Percentiles rank a stretch among this genome's conserved stretches.
Evolutionary conservation across 2,113 vertebrate species (phyloP).

Genomic region (Poeciliopsis retropinna): DNA sequence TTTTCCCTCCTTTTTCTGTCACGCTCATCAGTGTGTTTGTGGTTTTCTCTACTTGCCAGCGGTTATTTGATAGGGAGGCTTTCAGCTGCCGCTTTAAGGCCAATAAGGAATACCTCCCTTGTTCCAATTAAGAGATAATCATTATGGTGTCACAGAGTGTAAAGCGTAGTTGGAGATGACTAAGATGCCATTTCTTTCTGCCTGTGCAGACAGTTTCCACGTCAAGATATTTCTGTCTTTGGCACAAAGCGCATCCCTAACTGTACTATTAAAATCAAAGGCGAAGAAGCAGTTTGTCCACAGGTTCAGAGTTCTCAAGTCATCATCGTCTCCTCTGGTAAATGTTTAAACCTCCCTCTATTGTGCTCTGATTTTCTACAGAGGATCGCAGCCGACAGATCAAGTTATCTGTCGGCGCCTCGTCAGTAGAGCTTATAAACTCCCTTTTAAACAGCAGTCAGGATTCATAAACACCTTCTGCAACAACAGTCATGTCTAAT

Average conservation of each 20-base stretch:
- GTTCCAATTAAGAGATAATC: conserved; percentile 74
- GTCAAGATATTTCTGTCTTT: neutral
- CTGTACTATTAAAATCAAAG: neutral
- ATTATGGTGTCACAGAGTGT: conserved; percentile 54
- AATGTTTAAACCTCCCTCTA: neutral
- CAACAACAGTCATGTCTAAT: neutral
- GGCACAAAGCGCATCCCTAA: neutral
- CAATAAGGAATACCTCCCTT: conserved; percentile 71
- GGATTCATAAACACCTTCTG: neutral
- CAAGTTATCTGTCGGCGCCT: neutral
- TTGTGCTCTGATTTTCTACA: neutral
- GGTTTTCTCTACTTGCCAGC: conserved; percentile 57
- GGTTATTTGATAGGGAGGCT: conserved; percentile 63
- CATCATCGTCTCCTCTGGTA: neutral
- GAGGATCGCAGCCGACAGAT: neutral
- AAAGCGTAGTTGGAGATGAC: conserved; percentile 24
- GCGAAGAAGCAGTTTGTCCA: neutral
- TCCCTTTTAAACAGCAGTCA: neutral
- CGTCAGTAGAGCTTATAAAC: neutral
- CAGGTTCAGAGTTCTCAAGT: neutral
- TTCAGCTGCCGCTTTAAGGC: conserved; percentile 63
- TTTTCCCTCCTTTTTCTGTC: conserved; percentile 56
- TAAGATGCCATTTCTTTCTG: conserved; percentile 17
- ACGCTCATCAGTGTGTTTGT: conserved; percentile 17
- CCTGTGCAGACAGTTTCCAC: conserved; percentile 1